Conservation (phyloP, 2,888 invertebrate species). For the Erynnis tages region DNA sequence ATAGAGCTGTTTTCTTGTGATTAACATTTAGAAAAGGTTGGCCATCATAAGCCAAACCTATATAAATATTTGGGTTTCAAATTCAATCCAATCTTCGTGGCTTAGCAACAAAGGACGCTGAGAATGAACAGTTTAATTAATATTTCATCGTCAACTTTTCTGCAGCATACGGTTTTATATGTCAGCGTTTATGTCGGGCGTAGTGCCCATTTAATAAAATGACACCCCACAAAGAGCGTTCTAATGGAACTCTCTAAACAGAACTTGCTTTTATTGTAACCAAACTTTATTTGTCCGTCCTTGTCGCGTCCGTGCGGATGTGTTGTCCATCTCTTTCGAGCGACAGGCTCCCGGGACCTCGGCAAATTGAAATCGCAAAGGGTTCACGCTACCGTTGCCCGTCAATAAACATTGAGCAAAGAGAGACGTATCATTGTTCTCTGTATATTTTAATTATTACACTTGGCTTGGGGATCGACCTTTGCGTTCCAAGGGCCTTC, state of each 20-base stretch:
- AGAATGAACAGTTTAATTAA: conserved; percentile 2
- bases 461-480: conserved; percentile 51
- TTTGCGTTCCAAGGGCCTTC: conserved; percentile 34
- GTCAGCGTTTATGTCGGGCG: conserved; percentile 11
- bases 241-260: conserved; percentile 37
- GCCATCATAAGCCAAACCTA: not conserved
- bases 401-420: conserved; percentile 72
- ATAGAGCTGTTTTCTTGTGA: conserved; percentile 8
- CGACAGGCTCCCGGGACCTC: conserved; percentile 31
- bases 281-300: conserved; percentile 33
- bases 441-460: conserved; percentile 76
- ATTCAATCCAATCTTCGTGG: not conserved
- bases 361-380: conserved; percentile 72
- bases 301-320: conserved; percentile 16
- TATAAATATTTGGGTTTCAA: conserved; percentile 1
- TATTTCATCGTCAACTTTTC: conserved; percentile 12
- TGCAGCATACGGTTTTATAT: not conserved
- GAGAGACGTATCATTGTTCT: conserved; percentile 73
- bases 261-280: conserved; percentile 39
- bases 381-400: conserved; percentile 52
- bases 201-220: conserved; percentile 33
- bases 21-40: conserved; percentile 8
- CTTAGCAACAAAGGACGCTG: not conserved
- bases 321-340: conserved; percentile 26
- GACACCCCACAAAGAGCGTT: conserved; percentile 38